Percentiles rank a stretch among this genome's conserved stretches.
These are phyloP conservation scores for Coregonus suidteri DNA, from an alignment of 2,797 vertebrate genomes.

Conservation along the genomic window DNA sequence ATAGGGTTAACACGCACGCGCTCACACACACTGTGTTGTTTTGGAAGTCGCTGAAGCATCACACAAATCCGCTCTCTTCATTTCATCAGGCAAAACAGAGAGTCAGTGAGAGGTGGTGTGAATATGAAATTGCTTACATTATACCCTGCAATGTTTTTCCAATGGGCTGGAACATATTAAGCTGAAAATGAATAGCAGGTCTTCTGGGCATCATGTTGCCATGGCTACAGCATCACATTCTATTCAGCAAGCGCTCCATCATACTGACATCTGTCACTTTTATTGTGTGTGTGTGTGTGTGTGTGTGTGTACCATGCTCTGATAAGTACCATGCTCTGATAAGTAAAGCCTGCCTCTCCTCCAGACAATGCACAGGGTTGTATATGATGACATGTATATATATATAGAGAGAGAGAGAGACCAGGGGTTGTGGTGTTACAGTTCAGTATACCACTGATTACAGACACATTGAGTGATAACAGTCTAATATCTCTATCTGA, in stretches of 20 bases:
- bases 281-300: conserved; percentile 51
- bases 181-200: conserved; percentile 79
- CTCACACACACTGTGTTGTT: conserved; percentile 57
- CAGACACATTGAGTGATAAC: not conserved
- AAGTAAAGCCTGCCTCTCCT: not conserved
- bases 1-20: conserved; percentile 22
- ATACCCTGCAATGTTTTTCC: conserved; percentile 78
- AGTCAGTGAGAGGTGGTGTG: conserved; percentile 60
- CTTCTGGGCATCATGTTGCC: conserved; percentile 74
- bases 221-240: conserved; percentile 74
- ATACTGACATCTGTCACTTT: conserved; percentile 77
- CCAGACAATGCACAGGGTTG: not conserved
- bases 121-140: conserved; percentile 76
- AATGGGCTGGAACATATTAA: conserved; percentile 80
- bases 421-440: not conserved
- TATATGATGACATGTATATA: not conserved
- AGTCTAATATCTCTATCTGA: conserved; percentile 11
- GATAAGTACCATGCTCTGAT: not conserved
- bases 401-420: not conserved
- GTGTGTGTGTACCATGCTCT: conserved; percentile 22
- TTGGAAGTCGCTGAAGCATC: conserved; percentile 67
- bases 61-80: conserved; percentile 72
- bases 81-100: conserved; percentile 56
- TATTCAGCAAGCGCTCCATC: conserved; percentile 72
- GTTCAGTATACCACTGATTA: not conserved